Evolutionary conservation across 2,797 vertebrate genomes (phyloP), one percentile per base, ranked within the genome.

Genomic region (Eupleurogrammus muticus): DNA sequence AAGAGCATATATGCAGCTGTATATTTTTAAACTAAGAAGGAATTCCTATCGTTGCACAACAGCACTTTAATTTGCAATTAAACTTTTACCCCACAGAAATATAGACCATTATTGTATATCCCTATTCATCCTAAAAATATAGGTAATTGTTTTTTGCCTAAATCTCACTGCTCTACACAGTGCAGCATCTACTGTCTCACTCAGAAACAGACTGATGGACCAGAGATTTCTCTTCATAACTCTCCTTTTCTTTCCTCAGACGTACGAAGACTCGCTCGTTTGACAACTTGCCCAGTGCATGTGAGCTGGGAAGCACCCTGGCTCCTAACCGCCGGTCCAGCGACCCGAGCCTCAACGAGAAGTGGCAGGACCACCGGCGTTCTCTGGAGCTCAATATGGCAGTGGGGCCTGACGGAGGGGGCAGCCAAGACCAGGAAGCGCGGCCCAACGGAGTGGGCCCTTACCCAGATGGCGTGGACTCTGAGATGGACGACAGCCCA

Each of bases 221-320:
- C 3, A 6, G 28, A 28, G 28, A 28, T 16, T 44, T 7, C 32
- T 32, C 3, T 56, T 7, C 7, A 32, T 73, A 73, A 79, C 36
- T 73, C 19, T 46, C 49, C 62, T 72, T 5, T 74, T 11, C 0
- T 83, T 68, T 63, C 34, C 38, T 49, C 69, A 99, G 98, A 92
- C 92, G 96, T 85, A 95, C 97, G 59, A 99, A 99, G 93, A 99
- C 98, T 0, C 94, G 98, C 65, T 99, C 98, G 1, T 99, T 98
- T 6, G 98, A 99, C 92, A 98, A 99, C 92, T 87, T 99, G 83
- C 96, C 97, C 4, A 96, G 93, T 9, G 95, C 94, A 13, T 98
- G 96, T 59, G 97, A 99, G 77, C 95, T 95, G 71, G 94, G 93
- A 3, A 91, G 93, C 80, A 89, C 95, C 0, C 79, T 96, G 34